Evolutionary conservation across 2,888 invertebrate species (phyloP).

Genomic region (Idaea aversata): DNA sequence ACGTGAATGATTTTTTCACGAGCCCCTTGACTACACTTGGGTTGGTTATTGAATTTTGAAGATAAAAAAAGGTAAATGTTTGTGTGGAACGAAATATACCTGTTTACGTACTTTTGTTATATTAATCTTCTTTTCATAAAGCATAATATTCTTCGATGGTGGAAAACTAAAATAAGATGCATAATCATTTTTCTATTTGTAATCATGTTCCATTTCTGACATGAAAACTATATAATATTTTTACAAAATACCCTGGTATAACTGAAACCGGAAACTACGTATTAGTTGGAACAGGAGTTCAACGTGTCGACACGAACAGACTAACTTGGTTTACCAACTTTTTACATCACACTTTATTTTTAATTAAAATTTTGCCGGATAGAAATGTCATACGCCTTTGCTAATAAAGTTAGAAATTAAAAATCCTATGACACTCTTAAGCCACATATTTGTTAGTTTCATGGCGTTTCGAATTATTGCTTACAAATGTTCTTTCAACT

Average conservation of each 20-base stretch:
- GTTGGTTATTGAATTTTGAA: not conserved
- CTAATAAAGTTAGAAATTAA: too few relatives aligned
- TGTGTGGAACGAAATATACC: not conserved
- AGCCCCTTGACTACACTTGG: constrained; percentile 21
- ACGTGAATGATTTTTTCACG: constrained; percentile 25
- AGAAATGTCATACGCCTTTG: not conserved
- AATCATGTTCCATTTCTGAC: too few relatives aligned
- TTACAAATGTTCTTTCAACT: too few relatives aligned
- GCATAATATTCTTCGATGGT: not conserved
- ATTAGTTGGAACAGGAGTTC: not conserved
- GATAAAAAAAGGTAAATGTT: not conserved
- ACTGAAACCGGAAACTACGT: not conserved
- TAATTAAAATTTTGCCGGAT: not conserved
- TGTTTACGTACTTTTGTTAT: not conserved
- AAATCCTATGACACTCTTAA: too few relatives aligned
- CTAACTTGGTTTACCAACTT: not conserved
- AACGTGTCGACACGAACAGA: not conserved
- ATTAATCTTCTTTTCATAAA: not conserved
- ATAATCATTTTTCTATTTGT: too few relatives aligned
- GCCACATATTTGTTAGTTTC: too few relatives aligned
- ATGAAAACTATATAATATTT: not conserved
- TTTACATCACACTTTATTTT: not conserved
- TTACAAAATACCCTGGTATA: not conserved
- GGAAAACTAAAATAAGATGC: too few relatives aligned
- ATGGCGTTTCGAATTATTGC: too few relatives aligned